Conservation (phyloP, 1,140 invertebrate species). For the Araneus ventricosus region DNA sequence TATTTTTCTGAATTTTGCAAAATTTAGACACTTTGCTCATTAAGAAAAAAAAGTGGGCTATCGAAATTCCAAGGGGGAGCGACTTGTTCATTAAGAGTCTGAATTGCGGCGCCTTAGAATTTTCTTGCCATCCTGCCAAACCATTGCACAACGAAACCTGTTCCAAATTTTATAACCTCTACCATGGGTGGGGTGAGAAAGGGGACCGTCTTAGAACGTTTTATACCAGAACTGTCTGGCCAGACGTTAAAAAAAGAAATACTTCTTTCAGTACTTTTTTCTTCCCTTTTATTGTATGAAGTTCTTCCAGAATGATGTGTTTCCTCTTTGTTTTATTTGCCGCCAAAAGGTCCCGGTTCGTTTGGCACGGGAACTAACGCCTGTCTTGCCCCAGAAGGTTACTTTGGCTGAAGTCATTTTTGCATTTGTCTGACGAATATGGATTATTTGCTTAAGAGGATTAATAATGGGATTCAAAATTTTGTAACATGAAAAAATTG, state of each 20-base stretch:
- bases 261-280: not conserved
- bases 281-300: not conserved
- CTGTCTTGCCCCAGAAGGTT: not conserved
- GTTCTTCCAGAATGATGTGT: conserved; percentile 16
- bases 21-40: not conserved
- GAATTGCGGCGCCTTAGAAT: not conserved
- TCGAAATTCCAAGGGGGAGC: not conserved
- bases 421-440: too few species aligned
- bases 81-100: not conserved
- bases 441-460: too few species aligned
- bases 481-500: too few species aligned
- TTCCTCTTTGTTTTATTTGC: not conserved
- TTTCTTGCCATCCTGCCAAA: conserved; percentile 10
- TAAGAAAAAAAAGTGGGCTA: not conserved
- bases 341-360: conserved; percentile 13
- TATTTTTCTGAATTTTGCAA: not conserved
- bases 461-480: too few species aligned
- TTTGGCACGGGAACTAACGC: not conserved
- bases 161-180: conserved; percentile 18
- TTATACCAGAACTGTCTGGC: not conserved
- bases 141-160: conserved; percentile 28
- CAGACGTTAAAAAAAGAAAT: conserved; percentile 13
- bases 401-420: not conserved
- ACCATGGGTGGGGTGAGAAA: not conserved
- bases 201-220: not conserved